These are phyloP conservation scores for Nothobranchius kuhntae DNA, from an alignment of 2,113 vertebrate genomes.

Conservation along the genomic window DNA sequence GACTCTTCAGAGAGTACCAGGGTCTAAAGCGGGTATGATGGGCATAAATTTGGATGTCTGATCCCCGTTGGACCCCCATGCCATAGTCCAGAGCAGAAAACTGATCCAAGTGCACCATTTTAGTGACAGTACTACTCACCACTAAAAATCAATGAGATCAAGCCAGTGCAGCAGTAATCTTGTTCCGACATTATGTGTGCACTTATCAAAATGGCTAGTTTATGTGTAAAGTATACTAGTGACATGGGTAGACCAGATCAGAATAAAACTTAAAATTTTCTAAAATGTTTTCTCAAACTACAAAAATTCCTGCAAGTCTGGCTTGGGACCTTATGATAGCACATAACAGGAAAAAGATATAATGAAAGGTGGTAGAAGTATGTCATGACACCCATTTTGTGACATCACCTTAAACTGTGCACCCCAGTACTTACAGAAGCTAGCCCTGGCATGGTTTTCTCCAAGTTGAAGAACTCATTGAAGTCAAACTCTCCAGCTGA, in stretches of 20 bases:
- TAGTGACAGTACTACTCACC: constrained; percentile 38
- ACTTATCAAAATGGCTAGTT: background rate
- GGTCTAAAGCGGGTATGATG: constrained; percentile 50
- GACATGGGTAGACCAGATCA: too few species aligned
- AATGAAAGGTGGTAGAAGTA: background rate
- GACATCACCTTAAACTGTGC: constrained; percentile 34
- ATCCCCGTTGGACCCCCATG: constrained; percentile 14
- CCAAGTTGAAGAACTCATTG: constrained; percentile 98
- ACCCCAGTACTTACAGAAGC: constrained; percentile 90
- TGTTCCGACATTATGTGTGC: background rate
- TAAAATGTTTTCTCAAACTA: background rate
- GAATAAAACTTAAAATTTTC: too few species aligned
- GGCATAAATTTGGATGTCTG: constrained; percentile 74
- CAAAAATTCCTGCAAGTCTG: background rate
- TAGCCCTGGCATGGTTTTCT: constrained; percentile 94
- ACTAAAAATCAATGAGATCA: constrained; percentile 15
- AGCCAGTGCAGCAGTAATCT: constrained; percentile 43
- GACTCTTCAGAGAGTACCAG: background rate
- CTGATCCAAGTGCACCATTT: constrained; percentile 22
- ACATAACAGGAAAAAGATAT: background rate
- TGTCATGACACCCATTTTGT: constrained; percentile 15
- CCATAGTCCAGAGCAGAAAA: constrained; percentile 12
- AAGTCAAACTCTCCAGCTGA: constrained; percentile 95
- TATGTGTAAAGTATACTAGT: background rate
- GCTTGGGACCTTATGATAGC: constrained; percentile 22